Evolutionary conservation across 2,888 invertebrate species (phyloP).

Genomic region (Polydrusus pterygomalis): DNA sequence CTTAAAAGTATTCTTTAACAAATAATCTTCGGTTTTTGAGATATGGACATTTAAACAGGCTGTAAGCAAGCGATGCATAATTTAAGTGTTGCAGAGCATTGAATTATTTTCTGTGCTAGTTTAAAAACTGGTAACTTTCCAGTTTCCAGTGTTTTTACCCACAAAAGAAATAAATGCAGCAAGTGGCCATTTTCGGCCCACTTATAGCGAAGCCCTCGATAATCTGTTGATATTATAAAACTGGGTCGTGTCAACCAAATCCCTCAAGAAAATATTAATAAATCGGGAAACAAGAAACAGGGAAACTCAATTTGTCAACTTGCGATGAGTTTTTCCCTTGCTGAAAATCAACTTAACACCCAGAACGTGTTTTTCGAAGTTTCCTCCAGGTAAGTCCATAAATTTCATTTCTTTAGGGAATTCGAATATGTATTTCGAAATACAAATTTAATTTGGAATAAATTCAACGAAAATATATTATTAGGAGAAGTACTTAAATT

Average conservation of each 20-base stretch:
- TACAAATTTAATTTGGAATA: neutral
- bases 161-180: too few relatives aligned
- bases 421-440: too few relatives aligned
- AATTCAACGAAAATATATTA: neutral
- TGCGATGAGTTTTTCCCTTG: slow-evolving; percentile 4
- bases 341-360: slow-evolving; percentile 9
- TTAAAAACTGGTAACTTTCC: too few relatives aligned
- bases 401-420: neutral
- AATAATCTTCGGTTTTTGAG: too few relatives aligned
- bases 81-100: too few relatives aligned
- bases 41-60: too few relatives aligned
- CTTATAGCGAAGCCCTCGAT: neutral
- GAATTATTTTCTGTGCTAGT: too few relatives aligned
- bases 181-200: too few relatives aligned
- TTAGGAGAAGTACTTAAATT: too few relatives aligned
- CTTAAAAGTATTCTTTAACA: too few relatives aligned
- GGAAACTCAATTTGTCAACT: slow-evolving; percentile 21
- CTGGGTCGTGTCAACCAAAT: neutral
- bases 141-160: too few relatives aligned
- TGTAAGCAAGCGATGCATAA: too few relatives aligned
- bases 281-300: slow-evolving; percentile 13
- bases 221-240: neutral
- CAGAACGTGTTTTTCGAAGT: slow-evolving; percentile 6
- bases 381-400: neutral
- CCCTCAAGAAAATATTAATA: neutral